A percentile compares a stretch with the other conserved stretches of the same genome.
phyloP scores from a whole-genome alignment of 2,888 invertebrate genomes.

The Monopis laevigella region DNA sequence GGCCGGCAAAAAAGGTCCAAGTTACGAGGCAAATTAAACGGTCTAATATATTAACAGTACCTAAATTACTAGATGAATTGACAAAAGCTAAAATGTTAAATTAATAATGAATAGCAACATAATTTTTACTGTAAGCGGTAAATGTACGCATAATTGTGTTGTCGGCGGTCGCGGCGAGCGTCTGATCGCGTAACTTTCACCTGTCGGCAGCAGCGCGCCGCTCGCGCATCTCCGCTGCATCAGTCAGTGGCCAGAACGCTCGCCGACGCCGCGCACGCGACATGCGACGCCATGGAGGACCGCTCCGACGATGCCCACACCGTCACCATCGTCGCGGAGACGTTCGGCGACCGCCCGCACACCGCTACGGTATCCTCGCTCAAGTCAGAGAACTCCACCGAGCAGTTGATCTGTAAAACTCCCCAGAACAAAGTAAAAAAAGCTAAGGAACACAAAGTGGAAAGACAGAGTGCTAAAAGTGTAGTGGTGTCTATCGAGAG shows the following conservation, averaged over 20 bases:
- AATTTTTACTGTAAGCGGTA: too few species aligned
- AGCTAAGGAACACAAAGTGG: slow-evolving; percentile 32
- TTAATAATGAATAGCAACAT: too few species aligned
- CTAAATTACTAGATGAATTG: too few species aligned
- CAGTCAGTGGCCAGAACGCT: slow-evolving; percentile 9
- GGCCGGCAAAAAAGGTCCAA: too few species aligned
- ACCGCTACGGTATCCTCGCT: slow-evolving; percentile 58
- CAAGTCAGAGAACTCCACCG: slow-evolving; percentile 64
- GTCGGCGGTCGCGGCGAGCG: background rate
- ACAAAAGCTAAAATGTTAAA: too few species aligned
- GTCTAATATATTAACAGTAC: too few species aligned
- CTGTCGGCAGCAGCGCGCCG: slow-evolving; percentile 1
- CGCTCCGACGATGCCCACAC: slow-evolving; percentile 11
- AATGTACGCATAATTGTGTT: too few species aligned
- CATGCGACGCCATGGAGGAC: background rate
- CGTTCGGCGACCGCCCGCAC: slow-evolving; percentile 32
- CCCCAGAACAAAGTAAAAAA: slow-evolving; percentile 41
- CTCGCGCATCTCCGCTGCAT: background rate
- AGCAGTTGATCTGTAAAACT: slow-evolving; percentile 66
- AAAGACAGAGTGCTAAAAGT: slow-evolving; percentile 51
- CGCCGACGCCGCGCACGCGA: slow-evolving; percentile 13
- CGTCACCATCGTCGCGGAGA: slow-evolving; percentile 27
- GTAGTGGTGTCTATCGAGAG: background rate
- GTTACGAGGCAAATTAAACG: too few species aligned
- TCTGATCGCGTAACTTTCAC: slow-evolving; percentile 2